Evolutionary conservation across 2,113 vertebrate species (phyloP).

Genomic region (Cynoglossus semilaevis): DNA sequence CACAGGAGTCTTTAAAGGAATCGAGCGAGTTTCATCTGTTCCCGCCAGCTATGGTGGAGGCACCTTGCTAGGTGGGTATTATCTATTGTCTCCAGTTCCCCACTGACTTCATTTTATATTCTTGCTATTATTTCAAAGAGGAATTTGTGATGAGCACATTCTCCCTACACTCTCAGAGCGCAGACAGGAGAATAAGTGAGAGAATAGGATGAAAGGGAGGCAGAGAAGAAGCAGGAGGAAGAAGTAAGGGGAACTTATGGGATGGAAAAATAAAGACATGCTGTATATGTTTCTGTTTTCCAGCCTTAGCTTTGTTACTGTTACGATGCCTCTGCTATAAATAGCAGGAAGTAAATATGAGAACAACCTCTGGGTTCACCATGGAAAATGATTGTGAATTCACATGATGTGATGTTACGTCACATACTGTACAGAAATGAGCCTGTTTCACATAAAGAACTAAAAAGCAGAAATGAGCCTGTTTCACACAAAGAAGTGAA

Average conservation of each 20-base stretch:
- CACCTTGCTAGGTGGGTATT: slow-evolving; percentile 25
- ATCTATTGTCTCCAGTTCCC: slow-evolving; percentile 44
- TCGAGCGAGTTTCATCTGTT: slow-evolving; percentile 17
- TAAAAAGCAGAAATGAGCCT: too few species aligned
- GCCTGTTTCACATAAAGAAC: too few species aligned
- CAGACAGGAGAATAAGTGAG: not conserved
- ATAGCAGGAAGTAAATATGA: too few species aligned
- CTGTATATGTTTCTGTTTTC: not conserved
- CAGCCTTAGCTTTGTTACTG: not conserved
- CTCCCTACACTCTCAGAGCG: slow-evolving; percentile 28
- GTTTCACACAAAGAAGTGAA: too few species aligned
- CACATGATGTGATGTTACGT: too few species aligned
- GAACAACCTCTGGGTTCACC: too few species aligned
- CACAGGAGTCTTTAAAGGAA: slow-evolving; percentile 7
- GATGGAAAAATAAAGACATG: too few species aligned
- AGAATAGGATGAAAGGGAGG: not conserved
- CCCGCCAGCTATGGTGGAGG: slow-evolving; percentile 30
- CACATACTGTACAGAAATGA: too few species aligned
- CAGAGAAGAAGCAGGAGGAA: not conserved
- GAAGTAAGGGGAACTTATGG: not conserved
- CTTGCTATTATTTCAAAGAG: slow-evolving; percentile 42
- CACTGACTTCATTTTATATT: slow-evolving; percentile 62
- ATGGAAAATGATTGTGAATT: too few species aligned
- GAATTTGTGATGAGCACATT: slow-evolving; percentile 23
- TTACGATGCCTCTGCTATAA: too few species aligned